These are phyloP conservation scores for Geotrypetes seraphini DNA, from an alignment of 2,797 vertebrate genomes.

Conservation along the genomic window DNA sequence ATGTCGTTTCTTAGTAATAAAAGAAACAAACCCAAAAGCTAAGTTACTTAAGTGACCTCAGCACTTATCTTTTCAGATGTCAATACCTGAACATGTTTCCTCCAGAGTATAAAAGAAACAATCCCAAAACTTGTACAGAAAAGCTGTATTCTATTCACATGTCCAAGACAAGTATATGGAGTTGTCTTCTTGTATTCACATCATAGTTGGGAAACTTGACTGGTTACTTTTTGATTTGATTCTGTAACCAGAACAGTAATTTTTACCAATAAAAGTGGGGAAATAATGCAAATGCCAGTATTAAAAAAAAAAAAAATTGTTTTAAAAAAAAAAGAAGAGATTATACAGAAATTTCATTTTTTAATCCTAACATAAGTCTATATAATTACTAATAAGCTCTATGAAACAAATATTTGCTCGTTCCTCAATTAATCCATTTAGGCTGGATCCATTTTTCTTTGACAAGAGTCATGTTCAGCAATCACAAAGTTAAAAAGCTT, in stretches of 20 bases:
- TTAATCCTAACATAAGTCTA: conserved; percentile 23
- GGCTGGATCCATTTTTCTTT: no score
- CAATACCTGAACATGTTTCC: conserved; percentile 13
- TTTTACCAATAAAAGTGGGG: conserved; percentile 20
- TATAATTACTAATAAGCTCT: conserved; percentile 24
- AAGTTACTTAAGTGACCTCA: conserved; percentile 22
- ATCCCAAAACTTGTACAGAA: conserved; percentile 14
- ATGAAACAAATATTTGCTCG: conserved; percentile 20
- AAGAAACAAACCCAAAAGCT: conserved; percentile 9
- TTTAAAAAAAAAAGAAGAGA: conserved; percentile 13
- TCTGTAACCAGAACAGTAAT: conserved; percentile 12
- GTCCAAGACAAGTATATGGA: conserved; percentile 15
- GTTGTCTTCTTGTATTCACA: conserved; percentile 16
- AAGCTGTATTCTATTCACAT: conserved; percentile 22
- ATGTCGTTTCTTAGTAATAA: conserved; percentile 27
- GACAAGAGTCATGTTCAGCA: conserved; percentile 26
- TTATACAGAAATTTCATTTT: conserved; percentile 39
- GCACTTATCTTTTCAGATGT: conserved; percentile 21
- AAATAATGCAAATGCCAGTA: conserved; percentile 25
- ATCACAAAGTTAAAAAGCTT: conserved; percentile 23
- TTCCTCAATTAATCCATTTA: conserved; percentile 13
- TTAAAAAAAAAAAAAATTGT: conserved; percentile 36
- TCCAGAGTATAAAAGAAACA: conserved; percentile 17
- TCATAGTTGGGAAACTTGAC: conserved; percentile 9
- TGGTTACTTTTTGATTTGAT: conserved; percentile 10